Evolutionary conservation across 1,140 invertebrate genomes (phyloP).

Genomic region (Drosophila repleta): DNA sequence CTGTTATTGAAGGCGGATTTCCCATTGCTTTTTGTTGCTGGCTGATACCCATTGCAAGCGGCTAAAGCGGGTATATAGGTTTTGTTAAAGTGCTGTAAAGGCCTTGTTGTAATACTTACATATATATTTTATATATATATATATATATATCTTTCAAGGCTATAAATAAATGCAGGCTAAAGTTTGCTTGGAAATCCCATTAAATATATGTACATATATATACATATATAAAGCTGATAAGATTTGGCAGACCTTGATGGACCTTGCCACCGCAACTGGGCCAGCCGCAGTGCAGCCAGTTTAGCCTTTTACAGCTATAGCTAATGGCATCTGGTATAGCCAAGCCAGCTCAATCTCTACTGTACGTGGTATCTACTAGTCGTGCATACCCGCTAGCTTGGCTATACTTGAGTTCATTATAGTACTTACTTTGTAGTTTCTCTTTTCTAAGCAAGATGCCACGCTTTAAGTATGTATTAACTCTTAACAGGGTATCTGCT

Average conservation of each 20-base stretch:
- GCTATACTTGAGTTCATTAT: too few relatives aligned
- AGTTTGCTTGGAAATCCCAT: constrained; percentile 5
- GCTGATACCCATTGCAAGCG: neutral
- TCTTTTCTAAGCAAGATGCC: too few relatives aligned
- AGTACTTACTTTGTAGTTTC: too few relatives aligned
- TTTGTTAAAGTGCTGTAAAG: too few relatives aligned
- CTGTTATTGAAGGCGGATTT: neutral
- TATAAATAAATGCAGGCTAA: too few relatives aligned
- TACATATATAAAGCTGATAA: neutral
- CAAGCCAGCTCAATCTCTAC: too few relatives aligned
- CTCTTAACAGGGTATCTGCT: neutral
- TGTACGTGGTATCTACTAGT: too few relatives aligned
- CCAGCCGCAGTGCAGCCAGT: constrained; percentile 26
- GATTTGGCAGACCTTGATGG: constrained; percentile 50
- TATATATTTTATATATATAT: too few relatives aligned
- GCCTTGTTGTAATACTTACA: neutral
- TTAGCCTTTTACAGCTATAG: neutral
- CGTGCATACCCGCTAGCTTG: too few relatives aligned
- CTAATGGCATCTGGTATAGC: too few relatives aligned
- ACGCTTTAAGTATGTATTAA: neutral
- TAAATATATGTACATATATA: neutral
- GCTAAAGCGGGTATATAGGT: too few relatives aligned
- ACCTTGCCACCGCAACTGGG: constrained; percentile 65
- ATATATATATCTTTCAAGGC: neutral
- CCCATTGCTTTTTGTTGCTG: constrained; percentile 1